phyloP scores from a whole-genome alignment of 2,113 vertebrate genomes.

The Eptesicus fuscus region DNA sequence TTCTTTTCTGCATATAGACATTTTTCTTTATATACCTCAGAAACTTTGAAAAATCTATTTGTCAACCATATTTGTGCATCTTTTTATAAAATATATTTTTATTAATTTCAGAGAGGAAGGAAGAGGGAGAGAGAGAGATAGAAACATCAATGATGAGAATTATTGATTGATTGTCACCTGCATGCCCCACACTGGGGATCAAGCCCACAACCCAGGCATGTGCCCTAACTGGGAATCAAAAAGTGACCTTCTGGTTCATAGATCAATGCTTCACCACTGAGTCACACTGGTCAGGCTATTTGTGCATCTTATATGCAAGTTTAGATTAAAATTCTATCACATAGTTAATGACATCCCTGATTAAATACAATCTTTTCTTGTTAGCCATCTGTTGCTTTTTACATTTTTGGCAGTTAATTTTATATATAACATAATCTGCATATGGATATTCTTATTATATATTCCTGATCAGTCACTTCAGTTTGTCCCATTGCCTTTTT shows the following conservation, averaged over 20 bases:
- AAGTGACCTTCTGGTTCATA: too few relatives aligned
- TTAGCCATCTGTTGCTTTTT: constrained; percentile 43
- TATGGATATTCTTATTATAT: constrained; percentile 15
- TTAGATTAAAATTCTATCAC: constrained; percentile 25
- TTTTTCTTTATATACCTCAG: not conserved
- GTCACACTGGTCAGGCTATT: not conserved
- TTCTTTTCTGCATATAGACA: not conserved
- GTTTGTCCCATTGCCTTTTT: not conserved
- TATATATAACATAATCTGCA: not conserved
- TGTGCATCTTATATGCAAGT: not conserved
- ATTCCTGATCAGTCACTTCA: constrained; percentile 3
- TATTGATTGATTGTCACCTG: too few relatives aligned
- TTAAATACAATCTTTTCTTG: not conserved
- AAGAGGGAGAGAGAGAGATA: too few relatives aligned
- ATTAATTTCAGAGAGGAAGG: too few relatives aligned
- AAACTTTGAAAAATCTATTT: not conserved
- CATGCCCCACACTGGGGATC: too few relatives aligned
- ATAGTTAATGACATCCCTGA: constrained; percentile 3
- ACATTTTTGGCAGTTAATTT: constrained; percentile 32
- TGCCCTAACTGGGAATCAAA: too few relatives aligned
- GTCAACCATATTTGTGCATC: not conserved
- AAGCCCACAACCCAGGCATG: too few relatives aligned
- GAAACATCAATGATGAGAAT: too few relatives aligned
- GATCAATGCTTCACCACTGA: too few relatives aligned
- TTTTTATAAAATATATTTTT: not conserved